Evolutionary conservation across 2,797 vertebrate genomes (phyloP), one percentile per base, ranked within the genome.

Genomic region (Falco columbarius): DNA sequence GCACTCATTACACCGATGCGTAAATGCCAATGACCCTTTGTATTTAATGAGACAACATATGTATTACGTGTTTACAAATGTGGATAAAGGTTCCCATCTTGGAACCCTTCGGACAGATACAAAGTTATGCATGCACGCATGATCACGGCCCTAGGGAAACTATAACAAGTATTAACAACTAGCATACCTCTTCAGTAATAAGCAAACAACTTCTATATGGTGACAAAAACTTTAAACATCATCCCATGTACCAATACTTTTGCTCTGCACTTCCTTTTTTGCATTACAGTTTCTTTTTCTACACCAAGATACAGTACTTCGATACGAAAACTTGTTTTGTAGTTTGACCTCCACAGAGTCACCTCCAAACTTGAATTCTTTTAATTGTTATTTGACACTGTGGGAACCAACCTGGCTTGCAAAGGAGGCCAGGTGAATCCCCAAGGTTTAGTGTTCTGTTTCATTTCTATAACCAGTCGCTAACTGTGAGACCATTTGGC

Each of bases 401-500:
- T 96, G 90, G 97, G 97, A 98, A 96, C 72, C 89, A 91, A 93
- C 94, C 97, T 97, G 97, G 96, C 86, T 97, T 95, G 95, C 81
- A 94, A 98, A 98, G 81, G 92, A 97, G 96, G 98, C 91, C 98
- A 98, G 94, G 96, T 97, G 97, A 98, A 94, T 98, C 98, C 98
- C 97, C 88, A 96, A 98, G 98, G 98, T 98, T 98, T 94, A 77
- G 80, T 80, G 88, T 82, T 97, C 97, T 93, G 90, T 97, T 98
- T 98, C 96, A 98, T 98, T 98, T 97, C 97, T 96, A 92, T 83
- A 95, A 42, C 86, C 82, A 74, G 97, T 93, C 55, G 54, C 98
- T 98, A 95, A 98, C 98, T 98, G 98, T 97, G 98, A 98, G 97
- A 89, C 97, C 98, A 98, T 98, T 98, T 98, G 98, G 98, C 97